Evolutionary conservation across 1,140 invertebrate genomes (phyloP).

Genomic region (Euwallacea similis): DNA sequence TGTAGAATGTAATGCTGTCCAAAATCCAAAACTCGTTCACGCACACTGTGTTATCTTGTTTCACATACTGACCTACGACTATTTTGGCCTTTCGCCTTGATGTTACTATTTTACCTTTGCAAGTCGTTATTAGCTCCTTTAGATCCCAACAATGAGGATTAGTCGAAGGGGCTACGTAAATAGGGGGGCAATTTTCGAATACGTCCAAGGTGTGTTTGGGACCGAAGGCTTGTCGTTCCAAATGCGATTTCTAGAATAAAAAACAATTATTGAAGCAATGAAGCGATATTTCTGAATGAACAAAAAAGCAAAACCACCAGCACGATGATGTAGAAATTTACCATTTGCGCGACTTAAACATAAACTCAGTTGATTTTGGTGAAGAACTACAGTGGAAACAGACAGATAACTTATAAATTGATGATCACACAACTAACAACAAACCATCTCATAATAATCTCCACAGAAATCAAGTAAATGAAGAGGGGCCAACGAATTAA

Average conservation of each 20-base stretch:
- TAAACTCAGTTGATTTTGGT: too few species aligned
- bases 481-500: too few species aligned
- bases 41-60: conserved; percentile 48
- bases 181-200: conserved; percentile 55
- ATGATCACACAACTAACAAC: too few species aligned
- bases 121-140: conserved; percentile 56
- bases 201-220: conserved; percentile 55
- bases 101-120: conserved; percentile 54
- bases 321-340: too few species aligned
- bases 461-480: too few species aligned
- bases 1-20: conserved; percentile 51
- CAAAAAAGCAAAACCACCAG: too few species aligned
- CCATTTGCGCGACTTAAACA: too few species aligned
- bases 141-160: conserved; percentile 54
- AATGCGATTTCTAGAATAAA: conserved; percentile 54
- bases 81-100: conserved; percentile 54
- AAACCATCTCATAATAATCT: too few species aligned
- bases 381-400: too few species aligned
- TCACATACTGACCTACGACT: conserved; percentile 54
- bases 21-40: conserved; percentile 57
- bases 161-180: conserved; percentile 54
- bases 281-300: too few species aligned
- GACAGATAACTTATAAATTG: too few species aligned
- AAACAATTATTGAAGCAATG: not conserved
- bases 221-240: conserved; percentile 58